phyloP scores from a whole-genome alignment of 1,140 invertebrate genomes.

The Drosophila elegans region DNA sequence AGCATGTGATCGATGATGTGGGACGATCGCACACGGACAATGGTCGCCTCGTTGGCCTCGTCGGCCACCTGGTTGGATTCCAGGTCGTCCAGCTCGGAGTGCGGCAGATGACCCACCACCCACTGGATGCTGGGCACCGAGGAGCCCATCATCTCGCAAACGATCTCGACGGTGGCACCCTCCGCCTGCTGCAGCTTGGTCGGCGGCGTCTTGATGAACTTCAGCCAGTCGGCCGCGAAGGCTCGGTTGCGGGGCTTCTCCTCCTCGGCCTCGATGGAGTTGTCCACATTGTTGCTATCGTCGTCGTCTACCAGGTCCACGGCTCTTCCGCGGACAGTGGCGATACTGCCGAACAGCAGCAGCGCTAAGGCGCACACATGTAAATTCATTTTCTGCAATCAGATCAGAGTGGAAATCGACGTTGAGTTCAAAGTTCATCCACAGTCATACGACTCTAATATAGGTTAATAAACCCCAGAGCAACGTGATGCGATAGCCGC shows the following conservation, averaged over 20 bases:
- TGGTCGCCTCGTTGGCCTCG: constrained; percentile 85
- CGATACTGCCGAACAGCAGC: constrained; percentile 70
- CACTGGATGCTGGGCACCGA: constrained; percentile 89
- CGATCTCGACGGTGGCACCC: constrained; percentile 87
- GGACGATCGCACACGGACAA: constrained; percentile 88
- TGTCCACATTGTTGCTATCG: constrained; percentile 75
- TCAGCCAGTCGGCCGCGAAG: constrained; percentile 85
- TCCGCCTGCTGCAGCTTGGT: constrained; percentile 78
- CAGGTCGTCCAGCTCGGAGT: constrained; percentile 85
- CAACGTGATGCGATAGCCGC: constrained; percentile 2
- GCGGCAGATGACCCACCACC: constrained; percentile 87
- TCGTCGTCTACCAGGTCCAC: constrained; percentile 76
- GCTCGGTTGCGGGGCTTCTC: constrained; percentile 45
- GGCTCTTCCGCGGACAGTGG: constrained; percentile 64
- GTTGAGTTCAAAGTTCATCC: constrained; percentile 34
- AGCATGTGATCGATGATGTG: constrained; percentile 86
- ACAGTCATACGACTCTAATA: constrained; percentile 53
- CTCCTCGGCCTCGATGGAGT: constrained; percentile 71
- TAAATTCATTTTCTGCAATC: constrained; percentile 83
- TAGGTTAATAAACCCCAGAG: constrained; percentile 72
- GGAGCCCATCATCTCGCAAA: constrained; percentile 89
- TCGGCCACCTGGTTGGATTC: constrained; percentile 86
- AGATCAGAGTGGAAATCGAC: constrained; percentile 13
- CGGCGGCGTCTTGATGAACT: constrained; percentile 85
- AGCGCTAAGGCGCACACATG: constrained; percentile 79